Evolutionary conservation across 2,797 vertebrate species (phyloP).

Genomic region (Manis pentadactyla): DNA sequence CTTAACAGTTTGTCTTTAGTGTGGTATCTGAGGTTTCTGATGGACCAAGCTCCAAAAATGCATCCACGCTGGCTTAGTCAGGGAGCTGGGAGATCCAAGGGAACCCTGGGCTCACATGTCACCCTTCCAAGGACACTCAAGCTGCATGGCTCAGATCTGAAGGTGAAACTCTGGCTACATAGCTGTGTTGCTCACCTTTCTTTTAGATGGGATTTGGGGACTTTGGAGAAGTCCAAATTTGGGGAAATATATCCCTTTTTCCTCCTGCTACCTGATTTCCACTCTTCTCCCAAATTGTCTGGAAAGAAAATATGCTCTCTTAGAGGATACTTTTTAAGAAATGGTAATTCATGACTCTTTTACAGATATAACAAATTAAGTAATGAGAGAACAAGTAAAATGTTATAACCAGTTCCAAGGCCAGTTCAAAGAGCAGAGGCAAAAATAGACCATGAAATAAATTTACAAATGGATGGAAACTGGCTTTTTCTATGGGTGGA

Average conservation of each 20-base stretch:
- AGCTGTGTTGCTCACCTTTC: not conserved
- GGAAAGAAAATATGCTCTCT: slow-evolving; percentile 16
- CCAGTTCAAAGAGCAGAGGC: not conserved
- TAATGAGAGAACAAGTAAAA: not conserved
- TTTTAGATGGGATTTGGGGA: not conserved
- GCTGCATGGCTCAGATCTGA: not conserved
- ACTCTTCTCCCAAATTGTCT: not conserved
- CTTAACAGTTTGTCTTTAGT: not conserved
- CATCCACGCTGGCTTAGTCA: not conserved
- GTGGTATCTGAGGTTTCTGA: not conserved
- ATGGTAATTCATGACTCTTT: not conserved
- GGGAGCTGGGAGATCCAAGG: not conserved
- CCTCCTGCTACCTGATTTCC: not conserved
- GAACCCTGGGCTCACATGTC: not conserved
- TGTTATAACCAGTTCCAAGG: not conserved
- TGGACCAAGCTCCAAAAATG: not conserved
- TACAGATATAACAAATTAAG: not conserved
- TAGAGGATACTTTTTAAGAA: not conserved
- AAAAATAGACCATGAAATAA: not conserved
- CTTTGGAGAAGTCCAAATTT: not conserved
- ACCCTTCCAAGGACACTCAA: not conserved
- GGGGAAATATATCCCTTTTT: not conserved
- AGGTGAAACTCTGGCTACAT: not conserved
- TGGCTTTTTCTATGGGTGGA: not conserved
- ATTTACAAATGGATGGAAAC: not conserved